phyloP scores from a whole-genome alignment of 1,140 invertebrate genomes.

The Drosophila bocqueti region DNA sequence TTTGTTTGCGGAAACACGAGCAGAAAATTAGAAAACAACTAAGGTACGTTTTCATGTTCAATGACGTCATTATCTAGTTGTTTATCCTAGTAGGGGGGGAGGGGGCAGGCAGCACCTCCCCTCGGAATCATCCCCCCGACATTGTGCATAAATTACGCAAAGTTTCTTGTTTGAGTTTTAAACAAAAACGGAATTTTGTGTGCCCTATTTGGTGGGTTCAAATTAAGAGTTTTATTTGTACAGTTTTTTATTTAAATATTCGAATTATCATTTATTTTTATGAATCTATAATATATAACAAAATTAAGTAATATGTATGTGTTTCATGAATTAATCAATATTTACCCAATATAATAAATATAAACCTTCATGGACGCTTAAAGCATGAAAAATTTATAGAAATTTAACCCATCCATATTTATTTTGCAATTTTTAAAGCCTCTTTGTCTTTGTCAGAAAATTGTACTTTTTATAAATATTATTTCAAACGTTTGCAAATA shows the following conservation, averaged over 20 bases:
- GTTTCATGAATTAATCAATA: background rate
- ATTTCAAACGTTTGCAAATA: conserved; percentile 1
- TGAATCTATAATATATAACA: too few species aligned
- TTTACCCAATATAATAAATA: background rate
- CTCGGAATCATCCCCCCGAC: background rate
- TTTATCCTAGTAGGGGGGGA: conserved; percentile 14
- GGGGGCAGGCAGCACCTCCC: background rate
- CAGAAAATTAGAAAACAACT: conserved; percentile 15
- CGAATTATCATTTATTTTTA: background rate
- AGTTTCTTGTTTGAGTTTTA: conserved; percentile 16
- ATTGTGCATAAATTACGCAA: conserved; percentile 31
- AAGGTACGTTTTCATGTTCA: conserved; percentile 18
- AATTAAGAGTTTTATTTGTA: background rate
- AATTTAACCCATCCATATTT: background rate
- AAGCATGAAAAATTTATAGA: background rate
- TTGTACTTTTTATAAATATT: conserved; percentile 3
- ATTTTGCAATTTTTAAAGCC: background rate
- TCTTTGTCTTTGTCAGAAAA: conserved; percentile 17
- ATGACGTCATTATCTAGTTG: conserved; percentile 34
- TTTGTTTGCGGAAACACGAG: conserved; percentile 35
- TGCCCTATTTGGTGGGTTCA: background rate
- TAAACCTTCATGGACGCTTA: background rate
- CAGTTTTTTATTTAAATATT: background rate
- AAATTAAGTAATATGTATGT: too few species aligned
- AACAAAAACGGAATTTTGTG: conserved; percentile 5